Conservation (phyloP, 2,797 vertebrate species). For the Rhinophrynus dorsalis region DNA sequence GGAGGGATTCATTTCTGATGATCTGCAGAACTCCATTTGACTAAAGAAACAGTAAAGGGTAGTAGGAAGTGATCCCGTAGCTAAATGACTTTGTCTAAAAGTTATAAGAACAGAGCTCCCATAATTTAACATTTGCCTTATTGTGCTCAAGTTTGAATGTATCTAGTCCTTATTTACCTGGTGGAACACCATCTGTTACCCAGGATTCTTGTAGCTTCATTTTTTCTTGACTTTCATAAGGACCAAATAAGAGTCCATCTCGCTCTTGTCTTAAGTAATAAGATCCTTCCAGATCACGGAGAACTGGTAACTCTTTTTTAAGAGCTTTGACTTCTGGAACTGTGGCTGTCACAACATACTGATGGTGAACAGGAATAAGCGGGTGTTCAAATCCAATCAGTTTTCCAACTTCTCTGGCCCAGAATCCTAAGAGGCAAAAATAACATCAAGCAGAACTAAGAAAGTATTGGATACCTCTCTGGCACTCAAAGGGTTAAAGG, state of each 20-base stretch:
- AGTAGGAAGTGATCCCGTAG: too few relatives aligned
- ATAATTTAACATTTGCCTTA: too few relatives aligned
- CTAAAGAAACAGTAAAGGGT: too few relatives aligned
- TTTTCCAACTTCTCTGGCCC: conserved; percentile 90
- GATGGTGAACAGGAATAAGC: conserved; percentile 94
- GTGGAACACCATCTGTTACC: conserved; percentile 87
- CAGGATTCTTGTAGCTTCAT: conserved; percentile 94
- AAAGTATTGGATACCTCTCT: too few relatives aligned
- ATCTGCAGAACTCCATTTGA: too few relatives aligned
- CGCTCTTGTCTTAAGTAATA: conserved; percentile 94
- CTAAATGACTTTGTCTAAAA: too few relatives aligned
- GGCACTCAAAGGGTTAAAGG: too few relatives aligned
- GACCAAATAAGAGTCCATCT: conserved; percentile 92
- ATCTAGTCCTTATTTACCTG: conserved; percentile 79
- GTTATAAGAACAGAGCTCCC: too few relatives aligned
- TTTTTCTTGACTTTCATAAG: conserved; percentile 90
- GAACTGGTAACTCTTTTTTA: conserved; percentile 86
- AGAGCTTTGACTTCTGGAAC: conserved; percentile 94
- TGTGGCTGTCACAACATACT: conserved; percentile 90
- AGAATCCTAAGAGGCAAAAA: conserved; percentile 80
- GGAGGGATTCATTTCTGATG: too few relatives aligned
- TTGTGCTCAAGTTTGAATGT: too few relatives aligned
- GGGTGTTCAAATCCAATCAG: conserved; percentile 90
- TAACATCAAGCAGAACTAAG: not conserved
- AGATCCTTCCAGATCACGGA: conserved; percentile 91